phyloP scores from a whole-genome alignment of 2,888 invertebrate species.

The Anthrax anthrax region DNA sequence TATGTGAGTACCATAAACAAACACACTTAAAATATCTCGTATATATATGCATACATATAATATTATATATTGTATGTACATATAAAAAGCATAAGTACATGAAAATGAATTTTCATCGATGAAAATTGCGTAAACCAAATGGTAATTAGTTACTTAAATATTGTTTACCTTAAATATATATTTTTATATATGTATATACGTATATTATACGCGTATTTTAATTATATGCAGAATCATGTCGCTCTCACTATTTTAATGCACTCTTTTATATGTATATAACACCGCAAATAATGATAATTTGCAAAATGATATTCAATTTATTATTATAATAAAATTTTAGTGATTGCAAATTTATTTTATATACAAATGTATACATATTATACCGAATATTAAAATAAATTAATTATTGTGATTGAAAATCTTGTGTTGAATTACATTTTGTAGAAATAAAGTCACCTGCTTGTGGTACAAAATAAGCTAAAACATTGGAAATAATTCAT shows the following conservation, averaged over 20 bases:
- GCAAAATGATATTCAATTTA: conserved; percentile 1
- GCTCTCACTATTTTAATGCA: neutral
- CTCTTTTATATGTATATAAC: neutral
- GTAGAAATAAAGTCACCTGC: no score
- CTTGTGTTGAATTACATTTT: no score
- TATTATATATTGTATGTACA: neutral
- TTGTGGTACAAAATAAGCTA: no score
- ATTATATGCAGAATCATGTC: conserved; percentile 9
- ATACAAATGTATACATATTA: no score
- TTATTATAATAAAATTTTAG: neutral
- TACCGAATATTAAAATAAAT: no score
- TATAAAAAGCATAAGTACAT: neutral
- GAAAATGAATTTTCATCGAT: conserved; percentile 4
- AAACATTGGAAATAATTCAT: no score
- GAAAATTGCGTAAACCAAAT: conserved; percentile 7
- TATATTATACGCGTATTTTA: no score
- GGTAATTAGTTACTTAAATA: conserved; percentile 9
- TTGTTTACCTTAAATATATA: conserved; percentile 3
- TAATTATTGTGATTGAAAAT: neutral
- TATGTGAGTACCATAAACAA: neutral
- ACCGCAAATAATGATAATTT: neutral
- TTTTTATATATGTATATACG: neutral
- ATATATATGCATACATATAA: neutral
- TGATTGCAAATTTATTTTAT: neutral
- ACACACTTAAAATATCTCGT: neutral